Evolutionary conservation across 2,113 vertebrate genomes (phyloP).

Genomic region (Ptychochromis oligacanthus): DNA sequence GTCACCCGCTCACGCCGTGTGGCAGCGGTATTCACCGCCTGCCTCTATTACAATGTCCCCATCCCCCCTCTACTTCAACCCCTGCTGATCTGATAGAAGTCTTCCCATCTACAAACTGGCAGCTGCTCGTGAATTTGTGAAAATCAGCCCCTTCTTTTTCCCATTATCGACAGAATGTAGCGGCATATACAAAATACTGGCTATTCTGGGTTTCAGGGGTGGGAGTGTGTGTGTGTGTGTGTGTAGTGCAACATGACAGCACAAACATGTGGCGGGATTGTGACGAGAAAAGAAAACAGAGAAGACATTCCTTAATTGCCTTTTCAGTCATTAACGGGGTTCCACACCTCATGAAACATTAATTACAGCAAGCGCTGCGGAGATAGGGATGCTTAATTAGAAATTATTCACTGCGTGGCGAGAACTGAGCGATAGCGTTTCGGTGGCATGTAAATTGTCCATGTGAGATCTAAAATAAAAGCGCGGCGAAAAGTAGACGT

Average conservation of each 20-base stretch:
- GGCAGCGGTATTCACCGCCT: constrained; percentile 31
- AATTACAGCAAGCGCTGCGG: constrained; percentile 63
- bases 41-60: neutral
- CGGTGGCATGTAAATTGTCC: constrained; percentile 50
- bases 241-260: constrained; percentile 5
- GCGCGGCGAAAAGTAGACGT: constrained; percentile 25
- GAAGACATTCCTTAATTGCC: constrained; percentile 73
- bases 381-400: constrained; percentile 77
- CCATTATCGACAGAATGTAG: neutral
- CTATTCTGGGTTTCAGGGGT: neutral
- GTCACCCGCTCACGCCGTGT: constrained; percentile 36
- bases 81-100: constrained; percentile 45
- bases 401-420: constrained; percentile 69
- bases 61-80: neutral
- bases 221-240: neutral
- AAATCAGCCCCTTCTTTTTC: constrained; percentile 4
- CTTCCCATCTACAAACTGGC: constrained; percentile 31
- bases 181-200: neutral
- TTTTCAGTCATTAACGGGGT: constrained; percentile 77
- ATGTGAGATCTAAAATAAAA: constrained; percentile 64
- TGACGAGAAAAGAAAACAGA: constrained; percentile 69
- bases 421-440: constrained; percentile 67
- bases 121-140: constrained; percentile 35
- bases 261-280: constrained; percentile 60
- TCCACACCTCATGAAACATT: constrained; percentile 79